Evolutionary conservation across 1,140 invertebrate genomes (phyloP).

Genomic region (Epicauta chinensis): DNA sequence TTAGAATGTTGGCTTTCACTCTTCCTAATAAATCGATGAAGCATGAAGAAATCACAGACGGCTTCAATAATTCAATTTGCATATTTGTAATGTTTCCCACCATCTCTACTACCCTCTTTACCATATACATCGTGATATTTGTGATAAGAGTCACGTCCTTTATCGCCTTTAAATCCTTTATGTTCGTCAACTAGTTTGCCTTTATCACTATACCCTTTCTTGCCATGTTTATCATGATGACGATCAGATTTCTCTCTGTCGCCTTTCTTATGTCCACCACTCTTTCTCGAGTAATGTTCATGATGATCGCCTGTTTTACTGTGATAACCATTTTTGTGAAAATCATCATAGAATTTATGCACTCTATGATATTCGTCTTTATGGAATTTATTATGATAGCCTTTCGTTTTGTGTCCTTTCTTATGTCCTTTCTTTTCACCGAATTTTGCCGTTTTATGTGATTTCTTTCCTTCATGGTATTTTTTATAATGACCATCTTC

Average conservation of each 20-base stretch:
- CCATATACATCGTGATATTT: conserved; percentile 54
- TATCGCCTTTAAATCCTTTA: conserved; percentile 55
- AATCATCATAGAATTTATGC: conserved; percentile 78
- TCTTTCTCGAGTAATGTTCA: conserved; percentile 61
- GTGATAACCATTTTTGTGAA: conserved; percentile 64
- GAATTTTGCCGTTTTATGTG: conserved; percentile 68
- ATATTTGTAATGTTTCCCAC: conserved; percentile 46
- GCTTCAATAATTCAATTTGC: conserved; percentile 8
- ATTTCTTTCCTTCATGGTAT: conserved; percentile 66
- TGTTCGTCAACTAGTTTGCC: conserved; percentile 58
- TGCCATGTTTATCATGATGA: conserved; percentile 64
- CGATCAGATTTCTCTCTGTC: conserved; percentile 61
- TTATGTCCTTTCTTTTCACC: conserved; percentile 74
- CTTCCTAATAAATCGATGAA: too few relatives aligned
- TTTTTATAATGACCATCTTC: conserved; percentile 57
- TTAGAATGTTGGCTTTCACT: too few relatives aligned
- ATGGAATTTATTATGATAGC: conserved; percentile 71
- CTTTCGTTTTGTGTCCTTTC: conserved; percentile 64
- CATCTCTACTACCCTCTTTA: conserved; percentile 53
- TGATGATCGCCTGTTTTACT: conserved; percentile 60
- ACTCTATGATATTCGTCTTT: conserved; percentile 79
- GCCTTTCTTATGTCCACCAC: conserved; percentile 66
- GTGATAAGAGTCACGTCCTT: conserved; percentile 55
- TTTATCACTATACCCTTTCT: conserved; percentile 67
- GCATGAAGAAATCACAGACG: background rate